Conservation (phyloP, 2,113 vertebrate species). For the Pluvianellus socialis region DNA sequence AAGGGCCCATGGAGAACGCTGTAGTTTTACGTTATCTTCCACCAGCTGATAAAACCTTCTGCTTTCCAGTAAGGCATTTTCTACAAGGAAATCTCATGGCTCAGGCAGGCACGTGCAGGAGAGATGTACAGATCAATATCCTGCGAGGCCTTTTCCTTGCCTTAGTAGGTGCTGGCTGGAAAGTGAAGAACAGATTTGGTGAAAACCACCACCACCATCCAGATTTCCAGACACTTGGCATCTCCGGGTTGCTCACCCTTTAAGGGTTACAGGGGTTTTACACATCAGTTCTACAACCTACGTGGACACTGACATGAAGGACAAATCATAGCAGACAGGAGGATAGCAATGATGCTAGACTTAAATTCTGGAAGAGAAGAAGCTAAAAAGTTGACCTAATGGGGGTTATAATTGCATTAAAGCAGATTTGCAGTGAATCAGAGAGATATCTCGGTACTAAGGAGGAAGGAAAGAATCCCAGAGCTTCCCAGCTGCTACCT, state of each 20-base stretch:
- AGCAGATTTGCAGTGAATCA: neutral
- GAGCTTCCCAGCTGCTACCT: neutral
- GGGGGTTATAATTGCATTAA: neutral
- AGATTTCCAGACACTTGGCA: neutral
- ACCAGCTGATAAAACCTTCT: neutral
- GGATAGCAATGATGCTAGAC: neutral
- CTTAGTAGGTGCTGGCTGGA: neutral
- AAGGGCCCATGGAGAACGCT: rapidly evolving
- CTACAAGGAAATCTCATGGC: neutral
- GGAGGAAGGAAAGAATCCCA: neutral
- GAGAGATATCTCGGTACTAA: neutral
- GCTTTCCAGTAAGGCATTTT: neutral
- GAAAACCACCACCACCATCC: neutral
- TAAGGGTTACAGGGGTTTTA: neutral
- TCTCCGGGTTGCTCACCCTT: neutral
- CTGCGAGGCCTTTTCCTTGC: neutral
- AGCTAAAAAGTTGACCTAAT: neutral
- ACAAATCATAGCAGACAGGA: neutral
- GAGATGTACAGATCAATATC: neutral
- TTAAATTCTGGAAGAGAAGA: neutral
- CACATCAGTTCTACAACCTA: neutral
- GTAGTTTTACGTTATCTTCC: neutral
- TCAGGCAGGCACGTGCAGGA: neutral
- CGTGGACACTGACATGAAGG: neutral
- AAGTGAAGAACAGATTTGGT: neutral